Evolutionary conservation across 2,113 vertebrate genomes (phyloP).

Genomic region (Columba janthina): DNA sequence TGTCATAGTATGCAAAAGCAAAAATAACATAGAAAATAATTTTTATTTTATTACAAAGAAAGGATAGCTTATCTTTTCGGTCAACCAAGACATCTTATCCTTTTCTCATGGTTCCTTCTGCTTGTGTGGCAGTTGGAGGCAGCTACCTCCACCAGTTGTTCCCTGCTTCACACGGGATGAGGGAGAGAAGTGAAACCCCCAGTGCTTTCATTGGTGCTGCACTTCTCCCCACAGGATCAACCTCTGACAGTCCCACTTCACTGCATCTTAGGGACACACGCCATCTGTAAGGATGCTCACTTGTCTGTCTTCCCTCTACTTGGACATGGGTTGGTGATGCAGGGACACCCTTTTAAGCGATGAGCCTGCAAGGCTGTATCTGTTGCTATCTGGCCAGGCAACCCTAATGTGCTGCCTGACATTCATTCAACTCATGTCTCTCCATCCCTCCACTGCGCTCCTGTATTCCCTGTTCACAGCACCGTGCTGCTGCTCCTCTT

Average conservation of each 20-base stretch:
- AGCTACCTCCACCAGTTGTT: background rate
- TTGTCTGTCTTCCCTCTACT: background rate
- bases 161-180: background rate
- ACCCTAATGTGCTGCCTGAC: background rate
- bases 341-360: rapidly evolving
- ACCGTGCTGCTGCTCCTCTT: background rate
- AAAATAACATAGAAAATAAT: background rate
- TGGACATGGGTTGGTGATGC: rapidly evolving
- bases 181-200: background rate
- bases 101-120: background rate
- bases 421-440: background rate
- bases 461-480: background rate
- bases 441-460: background rate
- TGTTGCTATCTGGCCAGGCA: background rate
- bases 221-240: background rate
- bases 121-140: background rate
- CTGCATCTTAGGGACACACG: background rate
- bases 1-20: background rate
- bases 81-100: background rate
- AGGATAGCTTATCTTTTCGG: background rate
- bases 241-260: background rate
- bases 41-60: background rate
- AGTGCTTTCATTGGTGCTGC: background rate
- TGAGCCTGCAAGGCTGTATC: background rate
- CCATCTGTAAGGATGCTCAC: background rate